Conservation (phyloP, 2,797 vertebrate genomes). For the Betta splendens region DNA sequence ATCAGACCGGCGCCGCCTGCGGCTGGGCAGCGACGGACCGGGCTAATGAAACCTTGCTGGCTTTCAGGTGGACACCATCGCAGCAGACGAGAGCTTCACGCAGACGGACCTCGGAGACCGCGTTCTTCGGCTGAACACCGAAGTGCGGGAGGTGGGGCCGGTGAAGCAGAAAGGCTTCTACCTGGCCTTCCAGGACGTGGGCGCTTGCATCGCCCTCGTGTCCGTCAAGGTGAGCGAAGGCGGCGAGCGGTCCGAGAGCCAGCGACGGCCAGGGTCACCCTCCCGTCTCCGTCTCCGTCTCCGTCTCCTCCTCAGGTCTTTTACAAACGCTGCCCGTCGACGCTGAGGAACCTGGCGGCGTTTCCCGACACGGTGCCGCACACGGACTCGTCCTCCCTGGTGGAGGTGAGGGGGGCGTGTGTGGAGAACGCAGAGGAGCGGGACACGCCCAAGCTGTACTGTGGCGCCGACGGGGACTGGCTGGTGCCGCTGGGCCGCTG, state of each 20-base stretch:
- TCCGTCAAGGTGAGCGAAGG: conserved; percentile 83
- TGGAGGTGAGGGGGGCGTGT: conserved; percentile 94
- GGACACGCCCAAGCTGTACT: conserved; percentile 95
- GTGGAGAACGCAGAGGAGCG: conserved; percentile 95
- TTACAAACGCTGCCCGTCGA: conserved; percentile 97
- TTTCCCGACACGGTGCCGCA: conserved; percentile 97
- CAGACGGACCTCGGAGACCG: conserved; percentile 97
- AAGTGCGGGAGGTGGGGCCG: conserved; percentile 94
- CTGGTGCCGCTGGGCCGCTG: conserved; percentile 95
- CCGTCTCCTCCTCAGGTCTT: conserved; percentile 87
- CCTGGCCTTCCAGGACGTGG: conserved; percentile 98
- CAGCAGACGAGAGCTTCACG: conserved; percentile 97
- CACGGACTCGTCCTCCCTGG: conserved; percentile 94
- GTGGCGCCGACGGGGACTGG: conserved; percentile 97
- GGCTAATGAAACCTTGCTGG: conserved; percentile 4
- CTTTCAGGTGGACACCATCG: conserved; percentile 91
- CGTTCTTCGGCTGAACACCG: conserved; percentile 96
- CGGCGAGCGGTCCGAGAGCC: too few relatives aligned
- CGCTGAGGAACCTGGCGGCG: conserved; percentile 90
- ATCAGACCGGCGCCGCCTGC: too few relatives aligned
- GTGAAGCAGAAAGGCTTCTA: conserved; percentile 94
- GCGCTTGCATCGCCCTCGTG: conserved; percentile 95
- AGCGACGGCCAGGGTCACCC: too few relatives aligned
- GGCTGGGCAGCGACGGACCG: neutral
- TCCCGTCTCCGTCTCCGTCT: too few relatives aligned